phyloP scores from a whole-genome alignment of 2,113 vertebrate species.

The Gopherus flavomarginatus region DNA sequence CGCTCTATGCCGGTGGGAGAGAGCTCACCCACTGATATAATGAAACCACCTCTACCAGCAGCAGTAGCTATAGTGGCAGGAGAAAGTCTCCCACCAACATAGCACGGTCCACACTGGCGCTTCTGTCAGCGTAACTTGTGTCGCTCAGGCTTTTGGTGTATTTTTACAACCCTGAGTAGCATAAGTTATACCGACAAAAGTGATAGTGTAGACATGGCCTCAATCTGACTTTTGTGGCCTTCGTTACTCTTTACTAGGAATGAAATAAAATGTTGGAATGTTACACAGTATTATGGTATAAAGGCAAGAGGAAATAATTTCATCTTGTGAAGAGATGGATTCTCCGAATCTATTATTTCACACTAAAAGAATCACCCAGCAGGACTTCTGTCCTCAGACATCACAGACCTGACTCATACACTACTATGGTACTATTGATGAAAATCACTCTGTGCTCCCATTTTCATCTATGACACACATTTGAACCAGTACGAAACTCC shows the following conservation, averaged over 20 bases:
- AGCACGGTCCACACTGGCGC: too few species aligned
- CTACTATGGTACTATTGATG: background rate
- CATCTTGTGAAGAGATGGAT: fast-evolving
- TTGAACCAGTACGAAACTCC: slow-evolving; percentile 34
- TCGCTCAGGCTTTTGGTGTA: too few species aligned
- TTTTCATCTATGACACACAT: slow-evolving; percentile 26
- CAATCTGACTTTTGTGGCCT: background rate
- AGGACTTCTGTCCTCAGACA: background rate
- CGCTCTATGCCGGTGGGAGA: too few species aligned
- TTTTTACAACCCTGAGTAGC: too few species aligned
- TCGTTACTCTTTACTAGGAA: background rate
- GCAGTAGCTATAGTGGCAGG: too few species aligned
- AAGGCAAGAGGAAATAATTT: background rate
- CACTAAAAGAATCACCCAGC: background rate
- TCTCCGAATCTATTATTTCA: background rate
- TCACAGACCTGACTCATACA: slow-evolving; percentile 37
- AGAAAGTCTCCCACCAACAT: too few species aligned
- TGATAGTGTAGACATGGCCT: too few species aligned
- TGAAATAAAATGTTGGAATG: background rate
- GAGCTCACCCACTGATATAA: too few species aligned
- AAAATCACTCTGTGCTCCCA: background rate
- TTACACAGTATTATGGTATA: background rate
- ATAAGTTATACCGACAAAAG: too few species aligned
- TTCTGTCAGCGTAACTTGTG: too few species aligned
- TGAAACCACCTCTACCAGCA: too few species aligned